A percentile compares a stretch with the other conserved stretches of the same genome.
Conservation (phyloP, 2,888 invertebrate genomes). For the Lasioglossum malachurum region DNA sequence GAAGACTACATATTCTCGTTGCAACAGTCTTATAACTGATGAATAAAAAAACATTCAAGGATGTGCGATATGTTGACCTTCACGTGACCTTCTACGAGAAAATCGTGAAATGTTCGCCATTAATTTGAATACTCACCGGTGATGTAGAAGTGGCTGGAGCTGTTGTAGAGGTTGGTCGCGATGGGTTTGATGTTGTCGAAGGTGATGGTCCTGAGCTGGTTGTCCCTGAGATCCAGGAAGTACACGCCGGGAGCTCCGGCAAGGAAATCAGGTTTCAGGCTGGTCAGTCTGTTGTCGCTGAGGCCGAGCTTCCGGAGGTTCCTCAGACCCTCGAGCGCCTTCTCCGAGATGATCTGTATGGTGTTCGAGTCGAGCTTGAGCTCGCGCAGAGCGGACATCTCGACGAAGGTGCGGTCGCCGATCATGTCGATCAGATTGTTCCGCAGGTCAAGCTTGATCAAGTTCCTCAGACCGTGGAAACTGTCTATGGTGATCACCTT, state of each 20-base stretch:
- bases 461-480: slow-evolving; percentile 91
- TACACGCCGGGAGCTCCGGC: slow-evolving; percentile 90
- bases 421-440: slow-evolving; percentile 91
- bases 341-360: slow-evolving; percentile 90
- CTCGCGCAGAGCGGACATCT: slow-evolving; percentile 90
- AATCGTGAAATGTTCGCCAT: too few species aligned
- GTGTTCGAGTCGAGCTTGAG: slow-evolving; percentile 90
- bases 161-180: slow-evolving; percentile 91
- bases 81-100: too few species aligned
- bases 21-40: too few species aligned
- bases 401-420: slow-evolving; percentile 92
- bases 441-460: slow-evolving; percentile 91
- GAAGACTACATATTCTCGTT: too few species aligned
- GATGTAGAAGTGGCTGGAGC: slow-evolving; percentile 90
- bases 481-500: slow-evolving; percentile 91
- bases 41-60: too few species aligned
- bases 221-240: slow-evolving; percentile 91
- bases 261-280: slow-evolving; percentile 90
- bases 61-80: too few species aligned
- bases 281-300: slow-evolving; percentile 91
- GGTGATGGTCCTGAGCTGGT: slow-evolving; percentile 91
- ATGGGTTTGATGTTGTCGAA: slow-evolving; percentile 92
- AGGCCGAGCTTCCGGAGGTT: slow-evolving; percentile 90
- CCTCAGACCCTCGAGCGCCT: slow-evolving; percentile 91
- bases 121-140: slow-evolving; percentile 87